Evolutionary conservation across 2,113 vertebrate genomes (phyloP).

Genomic region (Pseudolaguvia tuberculata): DNA sequence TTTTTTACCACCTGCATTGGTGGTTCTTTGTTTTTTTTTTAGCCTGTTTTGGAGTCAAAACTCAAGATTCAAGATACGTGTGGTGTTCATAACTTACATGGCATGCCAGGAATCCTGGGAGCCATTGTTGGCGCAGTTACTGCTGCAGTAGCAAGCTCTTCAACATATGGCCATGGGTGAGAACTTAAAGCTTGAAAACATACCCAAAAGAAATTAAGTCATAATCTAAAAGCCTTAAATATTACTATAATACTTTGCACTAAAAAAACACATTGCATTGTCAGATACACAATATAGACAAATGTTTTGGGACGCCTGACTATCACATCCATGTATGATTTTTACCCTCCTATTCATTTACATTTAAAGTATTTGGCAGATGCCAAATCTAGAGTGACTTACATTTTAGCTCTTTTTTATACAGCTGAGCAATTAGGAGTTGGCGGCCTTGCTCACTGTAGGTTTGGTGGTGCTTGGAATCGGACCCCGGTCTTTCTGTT

Average conservation of each 20-base stretch:
- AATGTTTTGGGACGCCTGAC: no score
- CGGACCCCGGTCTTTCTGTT: no score
- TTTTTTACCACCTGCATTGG: background rate
- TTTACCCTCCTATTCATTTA: no score
- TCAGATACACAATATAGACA: background rate
- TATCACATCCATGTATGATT: no score
- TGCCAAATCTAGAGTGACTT: no score
- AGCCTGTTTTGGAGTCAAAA: slow-evolving; percentile 78
- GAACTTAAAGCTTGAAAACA: slow-evolving; percentile 17
- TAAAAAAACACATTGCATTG: background rate
- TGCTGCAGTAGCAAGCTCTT: slow-evolving; percentile 62
- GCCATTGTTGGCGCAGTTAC: slow-evolving; percentile 77
- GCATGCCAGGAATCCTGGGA: slow-evolving; percentile 84
- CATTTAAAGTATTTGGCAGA: no score
- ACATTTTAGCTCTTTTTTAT: no score
- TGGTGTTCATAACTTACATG: slow-evolving; percentile 84
- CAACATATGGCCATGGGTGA: slow-evolving; percentile 78
- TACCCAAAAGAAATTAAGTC: background rate
- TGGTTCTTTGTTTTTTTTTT: background rate
- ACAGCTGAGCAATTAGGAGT: no score
- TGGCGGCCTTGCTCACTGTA: no score
- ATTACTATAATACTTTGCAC: background rate
- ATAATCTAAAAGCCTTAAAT: background rate
- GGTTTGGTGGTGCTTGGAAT: no score
- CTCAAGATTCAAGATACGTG: slow-evolving; percentile 85